Conservation (phyloP, 2,888 invertebrate genomes). For the Anticlea derivata region DNA sequence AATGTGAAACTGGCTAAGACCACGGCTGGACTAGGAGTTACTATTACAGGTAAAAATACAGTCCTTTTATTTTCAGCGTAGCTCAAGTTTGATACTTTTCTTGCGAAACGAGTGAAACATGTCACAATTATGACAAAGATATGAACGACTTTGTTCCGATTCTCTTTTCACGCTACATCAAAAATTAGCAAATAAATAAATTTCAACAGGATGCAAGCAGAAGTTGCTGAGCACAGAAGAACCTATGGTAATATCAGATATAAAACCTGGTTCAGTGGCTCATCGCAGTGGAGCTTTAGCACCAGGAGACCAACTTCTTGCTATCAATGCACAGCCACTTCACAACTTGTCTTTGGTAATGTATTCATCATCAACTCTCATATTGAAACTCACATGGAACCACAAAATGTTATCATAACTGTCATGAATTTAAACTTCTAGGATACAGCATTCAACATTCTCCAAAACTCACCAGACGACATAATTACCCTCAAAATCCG, state of each 20-base stretch:
- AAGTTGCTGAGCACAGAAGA: conserved; percentile 84
- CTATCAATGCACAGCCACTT: conserved; percentile 93
- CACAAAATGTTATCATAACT: no score
- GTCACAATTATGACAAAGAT: no score
- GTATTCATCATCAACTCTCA: neutral
- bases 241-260: conserved; percentile 93
- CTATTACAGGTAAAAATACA: conserved; percentile 88
- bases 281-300: conserved; percentile 94
- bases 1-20: conserved; percentile 93
- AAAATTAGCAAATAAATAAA: no score
- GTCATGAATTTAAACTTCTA: conserved; percentile 32
- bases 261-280: conserved; percentile 94
- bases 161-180: no score
- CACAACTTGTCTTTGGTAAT: conserved; percentile 87
- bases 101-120: no score
- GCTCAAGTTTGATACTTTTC: no score
- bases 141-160: no score
- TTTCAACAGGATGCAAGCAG: conserved; percentile 73
- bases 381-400: neutral
- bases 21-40: conserved; percentile 93
- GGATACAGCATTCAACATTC: conserved; percentile 85
- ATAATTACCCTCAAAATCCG: conserved; percentile 80
- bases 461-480: conserved; percentile 85
- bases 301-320: conserved; percentile 93
- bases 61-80: no score